Evolutionary conservation across 2,113 vertebrate genomes (phyloP).

Genomic region (Saimiri boliviensis): DNA sequence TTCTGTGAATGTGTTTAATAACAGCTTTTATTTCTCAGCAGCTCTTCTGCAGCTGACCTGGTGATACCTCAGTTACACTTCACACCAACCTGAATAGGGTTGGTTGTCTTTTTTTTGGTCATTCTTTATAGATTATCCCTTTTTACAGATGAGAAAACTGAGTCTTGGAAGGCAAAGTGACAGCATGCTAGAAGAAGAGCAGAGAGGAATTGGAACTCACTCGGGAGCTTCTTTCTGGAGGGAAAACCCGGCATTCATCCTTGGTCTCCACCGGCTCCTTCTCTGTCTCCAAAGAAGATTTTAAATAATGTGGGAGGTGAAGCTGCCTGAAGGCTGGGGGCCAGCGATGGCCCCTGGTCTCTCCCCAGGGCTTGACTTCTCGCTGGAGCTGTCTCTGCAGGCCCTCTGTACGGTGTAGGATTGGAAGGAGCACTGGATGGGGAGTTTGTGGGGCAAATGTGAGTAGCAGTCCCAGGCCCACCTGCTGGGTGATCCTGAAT

Average conservation of each 20-base stretch:
- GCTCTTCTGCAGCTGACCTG: not conserved
- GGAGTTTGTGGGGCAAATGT: not conserved
- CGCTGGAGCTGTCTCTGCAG: fast-evolving
- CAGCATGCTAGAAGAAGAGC: not conserved
- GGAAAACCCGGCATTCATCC: not conserved
- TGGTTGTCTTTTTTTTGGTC: not conserved
- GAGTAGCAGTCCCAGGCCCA: not conserved
- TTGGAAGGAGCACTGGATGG: not conserved
- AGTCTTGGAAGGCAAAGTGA: not conserved
- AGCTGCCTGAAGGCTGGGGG: not conserved
- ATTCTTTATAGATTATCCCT: not conserved
- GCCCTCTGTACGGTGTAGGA: not conserved
- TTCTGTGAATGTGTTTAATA: not conserved
- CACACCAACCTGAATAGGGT: not conserved
- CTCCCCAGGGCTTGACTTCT: not conserved
- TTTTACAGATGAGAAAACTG: not conserved
- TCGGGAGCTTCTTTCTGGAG: not conserved
- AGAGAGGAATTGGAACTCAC: not conserved
- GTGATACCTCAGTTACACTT: not conserved
- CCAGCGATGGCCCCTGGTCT: not conserved
- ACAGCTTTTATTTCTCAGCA: not conserved
- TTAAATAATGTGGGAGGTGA: too few species aligned
- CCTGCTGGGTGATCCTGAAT: not conserved
- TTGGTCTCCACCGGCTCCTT: not conserved
- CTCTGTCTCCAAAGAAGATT: not conserved